Percentiles rank a stretch among this genome's conserved stretches.
Evolutionary conservation across 2,797 vertebrate species (phyloP).

Genomic region (Pelochelys cantorii): DNA sequence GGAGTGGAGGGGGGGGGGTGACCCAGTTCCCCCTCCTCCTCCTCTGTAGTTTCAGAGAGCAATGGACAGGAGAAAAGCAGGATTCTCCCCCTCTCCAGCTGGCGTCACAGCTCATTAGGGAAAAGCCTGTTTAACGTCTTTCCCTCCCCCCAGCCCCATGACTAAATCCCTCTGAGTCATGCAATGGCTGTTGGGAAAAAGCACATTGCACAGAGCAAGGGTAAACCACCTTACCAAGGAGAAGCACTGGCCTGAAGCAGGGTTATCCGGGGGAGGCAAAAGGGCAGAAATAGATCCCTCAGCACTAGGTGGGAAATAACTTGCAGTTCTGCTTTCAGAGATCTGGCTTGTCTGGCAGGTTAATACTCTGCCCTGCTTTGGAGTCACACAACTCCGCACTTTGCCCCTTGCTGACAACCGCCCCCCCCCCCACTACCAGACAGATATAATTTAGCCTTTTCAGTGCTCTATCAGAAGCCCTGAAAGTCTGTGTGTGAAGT

Average conservation of each 20-base stretch:
- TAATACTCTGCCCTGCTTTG: neutral
- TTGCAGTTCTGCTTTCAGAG: neutral
- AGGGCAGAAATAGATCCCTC: neutral
- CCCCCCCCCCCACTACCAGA: neutral
- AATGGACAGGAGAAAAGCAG: constrained; percentile 78
- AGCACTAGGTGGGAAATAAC: neutral
- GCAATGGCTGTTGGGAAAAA: constrained; percentile 66
- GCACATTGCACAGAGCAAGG: constrained; percentile 7
- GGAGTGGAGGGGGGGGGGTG: constrained; percentile 29
- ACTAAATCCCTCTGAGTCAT: constrained; percentile 71
- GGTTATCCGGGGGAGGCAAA: fast-evolving
- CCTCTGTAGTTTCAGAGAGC: constrained; percentile 65
- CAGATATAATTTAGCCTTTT: neutral
- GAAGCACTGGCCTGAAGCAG: neutral
- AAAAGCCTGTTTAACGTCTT: constrained; percentile 76
- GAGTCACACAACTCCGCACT: neutral
- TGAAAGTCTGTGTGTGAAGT: fast-evolving
- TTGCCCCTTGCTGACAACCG: neutral
- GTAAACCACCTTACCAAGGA: constrained; percentile 32
- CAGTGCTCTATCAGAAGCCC: neutral
- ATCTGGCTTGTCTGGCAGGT: neutral
- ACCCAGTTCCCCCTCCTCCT: constrained; percentile 26
- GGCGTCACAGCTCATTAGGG: constrained; percentile 81
- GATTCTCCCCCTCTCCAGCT: constrained; percentile 78
- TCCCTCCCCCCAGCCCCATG: constrained; percentile 52